Base-by-base conservation (phyloP, 2,113 vertebrate species). In the Saguinus imperator region DNA sequence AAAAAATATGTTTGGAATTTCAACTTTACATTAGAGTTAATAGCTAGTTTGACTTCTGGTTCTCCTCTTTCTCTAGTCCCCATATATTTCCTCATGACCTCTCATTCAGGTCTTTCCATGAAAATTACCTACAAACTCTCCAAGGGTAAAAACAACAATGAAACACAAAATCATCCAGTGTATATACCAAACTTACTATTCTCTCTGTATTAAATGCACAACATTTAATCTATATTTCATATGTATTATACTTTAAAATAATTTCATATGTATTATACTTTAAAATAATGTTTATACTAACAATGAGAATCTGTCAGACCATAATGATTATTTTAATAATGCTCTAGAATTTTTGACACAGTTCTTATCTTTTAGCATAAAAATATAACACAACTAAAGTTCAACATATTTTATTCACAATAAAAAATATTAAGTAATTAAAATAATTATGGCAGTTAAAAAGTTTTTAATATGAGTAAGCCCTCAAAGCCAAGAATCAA, bases 361-460 rank as follows among this genome's bases (percentile, higher is more conserved):
- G 43, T 32, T 83, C 58, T 96, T 87, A 8, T 70, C 85, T 95
- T 92, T 77, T 86, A 86, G 23, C 50, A 91, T 86, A 77, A 94
- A 96, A 94, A 94, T 3, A 91, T 0, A 12, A 43, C 20, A 77
- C 12, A 91, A 85, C 76, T 55, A 48, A 94, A 76, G 58, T 48
- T 37, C 55, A 37, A 86, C 37, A 89, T 76, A 92, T 90, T 96
- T 96, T 77, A 94, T 86, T 82, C 25, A 96, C 94, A 91, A 91
- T 73, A 85, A 58, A 80, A 79, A 93, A 96, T 45, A 66, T 55
- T 55, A 45, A 50, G n/a, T 70, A 85, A 94, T 84, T 58, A 83
- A 93, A 89, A 94, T 89, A 94, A 96, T 48, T 1, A 35, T 72
- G 40, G 14, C 48, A 87, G 61, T 72, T 92, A 87, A 83, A 81